A percentile compares a stretch with the other conserved stretches of the same genome.
These are phyloP conservation scores for Silurus lanzhouensis DNA, from an alignment of 2,797 vertebrate species.

Conservation along the genomic window DNA sequence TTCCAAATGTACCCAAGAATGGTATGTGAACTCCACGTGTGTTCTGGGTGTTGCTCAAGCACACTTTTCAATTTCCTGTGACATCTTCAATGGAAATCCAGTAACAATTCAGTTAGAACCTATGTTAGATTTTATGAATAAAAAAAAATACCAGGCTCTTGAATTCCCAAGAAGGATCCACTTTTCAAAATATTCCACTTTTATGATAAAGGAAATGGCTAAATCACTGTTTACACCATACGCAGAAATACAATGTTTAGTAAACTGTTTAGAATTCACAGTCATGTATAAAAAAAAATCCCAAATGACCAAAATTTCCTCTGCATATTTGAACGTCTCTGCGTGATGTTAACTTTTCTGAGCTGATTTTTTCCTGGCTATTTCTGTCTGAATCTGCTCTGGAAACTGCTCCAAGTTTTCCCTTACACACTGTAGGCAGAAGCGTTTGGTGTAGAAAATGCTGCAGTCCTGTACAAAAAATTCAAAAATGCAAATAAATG, in stretches of 20 bases:
- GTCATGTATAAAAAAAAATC: no score
- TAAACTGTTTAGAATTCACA: not conserved
- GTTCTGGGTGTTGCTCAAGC: not conserved
- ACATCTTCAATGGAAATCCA: not conserved
- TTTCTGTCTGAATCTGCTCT: slow-evolving; percentile 79
- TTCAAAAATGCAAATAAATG: not conserved
- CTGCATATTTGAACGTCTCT: slow-evolving; percentile 29
- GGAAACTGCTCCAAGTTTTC: slow-evolving; percentile 83
- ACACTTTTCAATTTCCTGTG: not conserved
- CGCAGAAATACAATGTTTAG: not conserved
- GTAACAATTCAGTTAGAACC: not conserved
- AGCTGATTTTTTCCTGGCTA: slow-evolving; percentile 75
- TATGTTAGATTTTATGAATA: not conserved
- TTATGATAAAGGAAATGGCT: not conserved
- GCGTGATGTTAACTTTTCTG: slow-evolving; percentile 58
- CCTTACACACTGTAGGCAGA: slow-evolving; percentile 83
- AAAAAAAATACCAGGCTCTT: not conserved
- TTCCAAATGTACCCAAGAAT: not conserved
- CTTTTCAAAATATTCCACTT: not conserved
- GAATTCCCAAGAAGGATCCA: not conserved
- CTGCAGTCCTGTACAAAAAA: slow-evolving; percentile 82
- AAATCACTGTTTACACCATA: not conserved
- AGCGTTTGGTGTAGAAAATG: slow-evolving; percentile 87
- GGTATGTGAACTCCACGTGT: not conserved
- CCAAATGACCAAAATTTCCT: not conserved